Evolutionary conservation across 2,888 invertebrate genomes (phyloP).

Genomic region (Sinohyriopsis cumingii): DNA sequence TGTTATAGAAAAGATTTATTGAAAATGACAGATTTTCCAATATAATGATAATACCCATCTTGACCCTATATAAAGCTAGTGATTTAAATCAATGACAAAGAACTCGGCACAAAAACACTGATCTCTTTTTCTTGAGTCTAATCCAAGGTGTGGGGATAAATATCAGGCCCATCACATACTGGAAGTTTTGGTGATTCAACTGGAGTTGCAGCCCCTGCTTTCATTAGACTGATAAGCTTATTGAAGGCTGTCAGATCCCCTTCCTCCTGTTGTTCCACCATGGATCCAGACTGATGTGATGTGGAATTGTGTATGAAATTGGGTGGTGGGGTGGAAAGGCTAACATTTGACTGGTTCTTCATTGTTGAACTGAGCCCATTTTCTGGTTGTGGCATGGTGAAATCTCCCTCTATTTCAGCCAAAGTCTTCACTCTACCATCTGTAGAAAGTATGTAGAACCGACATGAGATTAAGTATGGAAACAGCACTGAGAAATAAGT

Average conservation of each 20-base stretch:
- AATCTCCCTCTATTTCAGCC: slow-evolving; percentile 64
- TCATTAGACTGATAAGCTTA: slow-evolving; percentile 67
- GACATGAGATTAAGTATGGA: too few species aligned
- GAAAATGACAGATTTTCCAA: too few species aligned
- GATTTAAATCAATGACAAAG: too few species aligned
- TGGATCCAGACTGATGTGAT: slow-evolving; percentile 11
- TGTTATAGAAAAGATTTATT: too few species aligned
- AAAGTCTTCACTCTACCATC: slow-evolving; percentile 60
- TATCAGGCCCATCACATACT: slow-evolving; percentile 14
- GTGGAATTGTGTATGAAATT: slow-evolving; percentile 23
- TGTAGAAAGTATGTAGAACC: slow-evolving; percentile 8
- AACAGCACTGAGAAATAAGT: too few species aligned
- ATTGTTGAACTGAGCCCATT: slow-evolving; percentile 24
- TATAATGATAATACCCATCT: too few species aligned
- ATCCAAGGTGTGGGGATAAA: not conserved
- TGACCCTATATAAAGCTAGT: too few species aligned
- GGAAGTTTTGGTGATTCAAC: slow-evolving; percentile 51
- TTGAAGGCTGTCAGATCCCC: slow-evolving; percentile 69
- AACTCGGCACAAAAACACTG: too few species aligned
- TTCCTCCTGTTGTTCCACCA: slow-evolving; percentile 19
- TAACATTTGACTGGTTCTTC: slow-evolving; percentile 24
- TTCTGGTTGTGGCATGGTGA: slow-evolving; percentile 39
- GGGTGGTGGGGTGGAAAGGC: slow-evolving; percentile 19
- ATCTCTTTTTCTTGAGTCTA: too few species aligned
- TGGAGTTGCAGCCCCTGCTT: slow-evolving; percentile 59